A percentile compares a stretch with the other conserved stretches of the same genome.
These are phyloP conservation scores for Ceyx margarethae DNA, from an alignment of 2,113 vertebrate genomes.

Conservation along the genomic window DNA sequence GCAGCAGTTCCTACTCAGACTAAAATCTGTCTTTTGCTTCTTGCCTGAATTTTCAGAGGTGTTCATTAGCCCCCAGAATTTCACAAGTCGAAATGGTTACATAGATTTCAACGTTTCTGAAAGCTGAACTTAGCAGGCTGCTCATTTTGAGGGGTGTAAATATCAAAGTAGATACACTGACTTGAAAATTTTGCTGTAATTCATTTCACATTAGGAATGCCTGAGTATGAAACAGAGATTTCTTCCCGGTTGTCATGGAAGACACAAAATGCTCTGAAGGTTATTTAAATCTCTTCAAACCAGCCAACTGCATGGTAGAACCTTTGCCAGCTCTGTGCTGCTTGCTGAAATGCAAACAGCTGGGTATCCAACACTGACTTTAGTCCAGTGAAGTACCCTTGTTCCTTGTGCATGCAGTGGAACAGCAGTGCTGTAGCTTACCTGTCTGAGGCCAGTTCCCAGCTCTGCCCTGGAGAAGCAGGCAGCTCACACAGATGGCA, in stretches of 20 bases:
- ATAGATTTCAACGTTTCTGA: background rate
- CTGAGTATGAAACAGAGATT: background rate
- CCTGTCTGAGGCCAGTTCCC: background rate
- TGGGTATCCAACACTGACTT: fast-evolving
- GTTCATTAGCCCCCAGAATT: background rate
- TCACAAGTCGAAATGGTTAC: background rate
- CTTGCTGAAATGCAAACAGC: background rate
- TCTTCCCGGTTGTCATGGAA: background rate
- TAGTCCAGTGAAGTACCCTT: background rate
- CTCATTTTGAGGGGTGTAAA: background rate
- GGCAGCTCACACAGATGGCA: fast-evolving
- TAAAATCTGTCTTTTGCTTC: background rate
- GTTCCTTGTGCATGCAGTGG: fast-evolving
- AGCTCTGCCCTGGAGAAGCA: fast-evolving
- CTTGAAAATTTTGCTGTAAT: background rate
- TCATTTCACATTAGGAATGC: background rate
- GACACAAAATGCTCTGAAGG: background rate
- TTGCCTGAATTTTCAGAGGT: background rate
- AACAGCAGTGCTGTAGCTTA: background rate
- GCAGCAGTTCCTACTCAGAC: background rate
- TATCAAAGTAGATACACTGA: background rate
- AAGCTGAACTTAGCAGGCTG: background rate
- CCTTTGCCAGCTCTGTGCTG: background rate
- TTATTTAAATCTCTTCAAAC: background rate
- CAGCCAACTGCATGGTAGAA: background rate